Base-by-base conservation (phyloP, 1,140 invertebrate genomes). In the Grapholita molesta region DNA sequence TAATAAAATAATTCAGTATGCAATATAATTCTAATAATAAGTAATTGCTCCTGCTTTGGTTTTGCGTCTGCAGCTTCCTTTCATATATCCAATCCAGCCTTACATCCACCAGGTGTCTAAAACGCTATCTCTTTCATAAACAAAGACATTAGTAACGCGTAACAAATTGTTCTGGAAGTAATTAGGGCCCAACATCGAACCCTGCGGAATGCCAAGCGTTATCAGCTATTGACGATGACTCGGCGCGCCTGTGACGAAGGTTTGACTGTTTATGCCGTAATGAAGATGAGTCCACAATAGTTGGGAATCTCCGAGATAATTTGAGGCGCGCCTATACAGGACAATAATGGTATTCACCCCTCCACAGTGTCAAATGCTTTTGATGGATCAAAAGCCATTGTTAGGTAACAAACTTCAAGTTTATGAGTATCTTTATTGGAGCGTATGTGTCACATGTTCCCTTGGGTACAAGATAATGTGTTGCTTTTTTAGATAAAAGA, bases 271-370 rank as follows among this genome's bases (percentile, higher is more conserved):
- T 48, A 28, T 55, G 53, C 21, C 11, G 53, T 61, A 61, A 61
- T 61, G 55, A 61, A 61, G 55, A 61, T 15, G 24, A 28, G 25
- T 28, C 25, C 55, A 61, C 55, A 61, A 61, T 61, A 32, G 55
- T 61, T 61, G 1, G 55, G 55, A 32, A 61, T 61, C 55, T 61
- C 32, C 32, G 55, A 61, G 55, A 28, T 61, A 61, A 61, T 61
- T 61, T 61, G 24, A 25, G 53, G 55, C 28, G 28, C 7, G 28
- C 15, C 0, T 48, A 21, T 21, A 21, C 18, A 48, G 42, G 42
- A 48, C 21, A 21, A 48, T 48, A 48, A 48, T 48, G 18, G 42
- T 0, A 48, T 48, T 15, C 42, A 21, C 42, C 42, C 15, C 28
- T 30, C 28, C 8, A 48, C 42, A 48, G 42, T 48, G 18, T 21